Base-by-base conservation (phyloP, 2,113 vertebrate species). In the Oplegnathus fasciatus region DNA sequence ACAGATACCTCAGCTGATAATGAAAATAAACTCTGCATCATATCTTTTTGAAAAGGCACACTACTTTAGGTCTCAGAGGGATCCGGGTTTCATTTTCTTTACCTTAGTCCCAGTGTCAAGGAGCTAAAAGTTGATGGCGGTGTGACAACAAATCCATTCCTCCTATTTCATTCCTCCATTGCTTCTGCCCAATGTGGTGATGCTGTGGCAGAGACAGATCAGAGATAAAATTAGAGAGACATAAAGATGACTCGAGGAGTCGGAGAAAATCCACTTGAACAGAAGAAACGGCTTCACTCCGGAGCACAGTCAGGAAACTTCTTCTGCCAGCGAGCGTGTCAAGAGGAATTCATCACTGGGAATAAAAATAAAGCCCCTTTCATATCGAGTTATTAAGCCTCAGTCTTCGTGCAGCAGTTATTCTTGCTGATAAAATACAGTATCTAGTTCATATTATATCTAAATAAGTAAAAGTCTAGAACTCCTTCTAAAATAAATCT, bases 141-240 rank as follows among this genome's bases (percentile, higher is more conserved):
- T 57, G 81, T 89, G 85, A 93, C 88, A 92, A 91, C 80, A 87
- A 86, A 89, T 89, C 83, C 70, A 75, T 83, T 83, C 66, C 61
- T 54, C 20, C 66, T 46, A 30, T 86, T 85, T 91, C 52, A 68
- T 72, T 62, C 67, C 42, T 75, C 34, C 48, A 10, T 48, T 37
- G 72, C 64, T 78, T 78, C 61, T 52, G 71, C 60, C 84, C 80
- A 44, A 18, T 8, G 60, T 55, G 13, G 70, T 78, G 48, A 32
- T n/a, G 58, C 58, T 10, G 68, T 57, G 62, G 66, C 60, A 80
- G 83, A 90, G 83, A 82, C 57, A 66, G 88, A 93, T 92, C 92
- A 91, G 86, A 94, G 81, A 81, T 87, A 57, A 93, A 93, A 94
- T 93, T 91, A 91, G 78, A 91, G 86, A 78, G 85, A 88, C 84